A percentile compares a stretch with the other conserved stretches of the same genome.
Conservation (phyloP, 2,113 vertebrate species). For the Epinephelus cyanopodus region DNA sequence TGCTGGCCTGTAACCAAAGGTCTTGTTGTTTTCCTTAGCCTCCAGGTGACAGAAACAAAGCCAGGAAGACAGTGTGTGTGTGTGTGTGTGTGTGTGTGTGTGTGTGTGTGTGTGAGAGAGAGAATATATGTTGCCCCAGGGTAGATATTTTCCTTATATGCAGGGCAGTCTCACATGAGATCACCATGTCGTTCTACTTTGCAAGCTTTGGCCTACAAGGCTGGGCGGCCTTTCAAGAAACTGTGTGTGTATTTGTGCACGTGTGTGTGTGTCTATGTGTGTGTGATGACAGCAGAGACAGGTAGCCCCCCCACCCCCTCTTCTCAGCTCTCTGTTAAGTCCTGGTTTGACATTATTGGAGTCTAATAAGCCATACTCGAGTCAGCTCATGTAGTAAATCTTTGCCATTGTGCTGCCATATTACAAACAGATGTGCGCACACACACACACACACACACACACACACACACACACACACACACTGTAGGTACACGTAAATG, state of each 20-base stretch:
- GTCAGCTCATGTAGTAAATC: constrained; percentile 63
- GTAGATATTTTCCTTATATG: constrained; percentile 22
- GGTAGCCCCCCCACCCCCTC: constrained; percentile 39
- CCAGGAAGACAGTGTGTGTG: constrained; percentile 10
- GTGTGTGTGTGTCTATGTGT: constrained; percentile 2
- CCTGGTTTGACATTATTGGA: constrained; percentile 59
- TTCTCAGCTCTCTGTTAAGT: constrained; percentile 40
- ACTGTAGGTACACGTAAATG: constrained; percentile 26
- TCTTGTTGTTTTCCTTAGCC: constrained; percentile 53
- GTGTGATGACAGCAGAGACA: constrained; percentile 52
- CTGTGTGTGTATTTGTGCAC: neutral
- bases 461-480: constrained; percentile 4
- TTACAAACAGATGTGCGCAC: constrained; percentile 71
- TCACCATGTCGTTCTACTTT: constrained; percentile 45
- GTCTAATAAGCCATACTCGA: constrained; percentile 65
- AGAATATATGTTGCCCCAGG: neutral
- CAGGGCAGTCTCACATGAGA: constrained; percentile 45
- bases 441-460: constrained; percentile 18
- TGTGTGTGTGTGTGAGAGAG: neutral
- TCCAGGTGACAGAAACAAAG: constrained; percentile 62
- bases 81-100: constrained; percentile 2
- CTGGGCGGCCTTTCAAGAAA: constrained; percentile 22
- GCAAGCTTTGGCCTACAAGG: constrained; percentile 19
- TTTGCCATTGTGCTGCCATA: constrained; percentile 65
- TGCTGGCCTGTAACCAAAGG: constrained; percentile 53